Evolutionary conservation across 2,888 invertebrate genomes (phyloP), one percentile per base, ranked within the genome.

Genomic region (Cheilosia variabilis): DNA sequence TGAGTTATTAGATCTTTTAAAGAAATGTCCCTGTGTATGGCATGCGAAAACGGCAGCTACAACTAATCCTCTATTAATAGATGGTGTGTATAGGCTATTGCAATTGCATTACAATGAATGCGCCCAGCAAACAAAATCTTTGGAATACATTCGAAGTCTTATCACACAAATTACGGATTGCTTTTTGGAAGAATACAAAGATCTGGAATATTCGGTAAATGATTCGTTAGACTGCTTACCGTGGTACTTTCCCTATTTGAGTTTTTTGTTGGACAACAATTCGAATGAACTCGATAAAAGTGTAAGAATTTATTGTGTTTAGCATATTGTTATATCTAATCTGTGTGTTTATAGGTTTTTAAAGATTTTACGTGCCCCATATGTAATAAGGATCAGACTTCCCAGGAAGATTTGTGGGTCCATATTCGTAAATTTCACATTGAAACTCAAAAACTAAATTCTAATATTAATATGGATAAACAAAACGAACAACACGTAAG

Each of bases 11-110:
- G 75, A 84, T 41, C 24, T 84, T 4, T 75, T 65, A 31, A 84
- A 84, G 47, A 84, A 84, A 52, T 84, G 79, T 2, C 83, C 83
- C n/a, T 84, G 83, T 13, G 10, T 75, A 24, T 84, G 83, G 83
- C 83, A 84, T 27, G 5, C 19, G 0, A 45, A 53, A 41, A 79
- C 68, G 2, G 73, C 58, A 2, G 65, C 73, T 43, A 47, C n/a
- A 17, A 75, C 73, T 5, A 75, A 19, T n/a, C 17, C 69, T 1
- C 31, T 69, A 17, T 31, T 47, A 7, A 65, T 84, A 10, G 69
- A 84, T 1, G 37, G 43, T 15, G 79, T 69, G 0, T 84, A 79
- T 37, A 53, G 75, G 13, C 2, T 84, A 13, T 9, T 84, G 53
- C 10, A 63, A 1, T 31, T 24, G 0, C 83, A 84, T 15, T 84